Evolutionary conservation across 1,140 invertebrate genomes (phyloP), one percentile per base, ranked within the genome.

Genomic region (Drosophila athabasca): DNA sequence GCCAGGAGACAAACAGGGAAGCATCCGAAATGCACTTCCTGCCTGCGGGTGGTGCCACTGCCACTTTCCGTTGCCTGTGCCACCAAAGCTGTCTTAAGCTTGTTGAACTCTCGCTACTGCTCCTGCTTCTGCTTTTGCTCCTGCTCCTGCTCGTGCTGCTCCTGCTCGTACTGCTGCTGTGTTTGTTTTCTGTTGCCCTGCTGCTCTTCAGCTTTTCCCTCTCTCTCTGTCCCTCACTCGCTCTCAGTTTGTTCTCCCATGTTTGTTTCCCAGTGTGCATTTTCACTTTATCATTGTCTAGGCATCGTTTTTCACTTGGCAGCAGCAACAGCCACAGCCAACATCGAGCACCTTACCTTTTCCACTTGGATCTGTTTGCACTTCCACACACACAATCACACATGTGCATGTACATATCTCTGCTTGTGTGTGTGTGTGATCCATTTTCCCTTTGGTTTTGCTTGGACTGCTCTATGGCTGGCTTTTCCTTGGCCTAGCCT

Each of bases 241-340:
- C 29, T 48, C 4, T 46, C 43, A 52, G 48, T 44, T 48, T 67
- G 17, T 19, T 29, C 35, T 17, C 22, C 8, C 13, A 41, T 54
- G 62, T 57, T 67, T 68, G 54, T 41, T 44, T 68, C 45, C 57
- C 35, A 68, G 78, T 81, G 61, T 81, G 73, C 81, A 74, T 73
- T 82, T 87, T 82, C 82, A 87, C 82, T 85, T 85, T 85, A 78
- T 85, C 83, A 87, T 85, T 87, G 82, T 85, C 82, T 78, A 70
- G 59, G 78, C 82, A 52, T 55, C 53, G 62, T 78, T 87, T 87
- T 71, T 62, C 78, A 87, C 77, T 74, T 83, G 75, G 60, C 69
- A 75, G 61, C 41, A 58, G 53, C 44, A 58, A 29, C 39, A 61
- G 43, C 46, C 46, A 71, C 50, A 80, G 52, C 69, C 60, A 62